Evolutionary conservation across 1,140 invertebrate species (phyloP).

Genomic region (Periplaneta americana): DNA sequence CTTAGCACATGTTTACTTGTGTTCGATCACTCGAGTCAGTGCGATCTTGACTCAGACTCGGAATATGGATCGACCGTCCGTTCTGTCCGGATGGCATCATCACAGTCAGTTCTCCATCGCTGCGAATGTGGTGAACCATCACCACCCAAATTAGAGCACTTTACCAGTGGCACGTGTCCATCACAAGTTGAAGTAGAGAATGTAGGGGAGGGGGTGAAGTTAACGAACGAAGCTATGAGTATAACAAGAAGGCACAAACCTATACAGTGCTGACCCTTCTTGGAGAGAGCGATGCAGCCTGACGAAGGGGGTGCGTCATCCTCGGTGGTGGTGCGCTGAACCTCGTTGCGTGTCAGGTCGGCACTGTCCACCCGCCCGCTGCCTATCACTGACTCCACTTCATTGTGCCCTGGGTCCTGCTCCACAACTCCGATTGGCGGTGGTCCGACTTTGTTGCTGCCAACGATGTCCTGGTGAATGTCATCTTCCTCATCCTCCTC

Average conservation of each 20-base stretch:
- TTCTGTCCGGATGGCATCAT: background rate
- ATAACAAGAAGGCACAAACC: constrained; percentile 19
- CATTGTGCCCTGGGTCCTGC: background rate
- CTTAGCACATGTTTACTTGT: background rate
- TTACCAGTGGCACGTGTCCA: background rate
- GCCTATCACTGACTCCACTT: background rate
- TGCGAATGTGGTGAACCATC: background rate
- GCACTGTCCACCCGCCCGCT: constrained; percentile 1
- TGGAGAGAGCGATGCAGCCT: constrained; percentile 14
- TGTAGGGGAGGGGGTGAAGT: too few species aligned
- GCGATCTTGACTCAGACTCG: background rate
- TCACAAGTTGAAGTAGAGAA: background rate
- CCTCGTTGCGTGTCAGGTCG: constrained; percentile 9
- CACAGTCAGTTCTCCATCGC: background rate
- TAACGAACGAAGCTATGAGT: background rate
- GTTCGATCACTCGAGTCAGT: background rate
- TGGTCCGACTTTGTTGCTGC: background rate
- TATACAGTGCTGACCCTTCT: constrained; percentile 15
- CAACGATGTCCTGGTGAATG: background rate
- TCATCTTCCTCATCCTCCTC: background rate
- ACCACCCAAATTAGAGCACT: background rate
- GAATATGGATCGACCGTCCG: background rate
- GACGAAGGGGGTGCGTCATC: background rate
- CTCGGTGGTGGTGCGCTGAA: constrained; percentile 15
- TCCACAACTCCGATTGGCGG: background rate